phyloP scores from a whole-genome alignment of 92 coral and sea anemone genomes.

The Zoanthus solanderi region DNA sequence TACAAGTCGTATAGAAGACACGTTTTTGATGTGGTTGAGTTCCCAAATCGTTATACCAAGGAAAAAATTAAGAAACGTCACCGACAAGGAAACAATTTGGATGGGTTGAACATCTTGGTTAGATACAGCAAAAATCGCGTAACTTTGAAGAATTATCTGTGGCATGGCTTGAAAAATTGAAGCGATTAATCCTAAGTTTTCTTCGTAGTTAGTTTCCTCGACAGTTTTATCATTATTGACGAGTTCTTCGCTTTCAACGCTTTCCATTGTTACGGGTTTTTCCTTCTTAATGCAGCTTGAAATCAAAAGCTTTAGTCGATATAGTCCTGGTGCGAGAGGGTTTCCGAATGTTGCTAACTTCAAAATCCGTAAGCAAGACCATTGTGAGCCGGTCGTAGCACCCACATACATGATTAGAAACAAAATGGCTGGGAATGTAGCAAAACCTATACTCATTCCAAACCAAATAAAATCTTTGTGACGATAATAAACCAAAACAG shows the following conservation, averaged over 20 bases:
- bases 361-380: not conserved
- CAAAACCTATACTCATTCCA: slow-evolving; percentile 6
- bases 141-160: not conserved
- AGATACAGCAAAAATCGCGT: not conserved
- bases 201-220: not conserved
- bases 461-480: slow-evolving; percentile 11
- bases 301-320: slow-evolving; percentile 8
- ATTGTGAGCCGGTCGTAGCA: not conserved
- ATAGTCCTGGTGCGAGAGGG: slow-evolving; percentile 6
- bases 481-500: slow-evolving; percentile 5
- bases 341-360: not conserved
- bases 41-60: not conserved
- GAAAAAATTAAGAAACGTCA: not conserved
- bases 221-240: not conserved
- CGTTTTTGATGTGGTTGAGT: not conserved
- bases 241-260: not conserved
- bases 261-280: not conserved
- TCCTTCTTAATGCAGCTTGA: not conserved
- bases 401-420: not conserved
- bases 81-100: not conserved
- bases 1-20: not conserved
- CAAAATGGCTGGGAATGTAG: not conserved
- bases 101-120: not conserved
- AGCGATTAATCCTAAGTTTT: not conserved
- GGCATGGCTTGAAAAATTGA: slow-evolving; percentile 11